Evolutionary conservation across 1,140 invertebrate genomes (phyloP), one percentile per base, ranked within the genome.

Genomic region (Nasonia vitripennis): DNA sequence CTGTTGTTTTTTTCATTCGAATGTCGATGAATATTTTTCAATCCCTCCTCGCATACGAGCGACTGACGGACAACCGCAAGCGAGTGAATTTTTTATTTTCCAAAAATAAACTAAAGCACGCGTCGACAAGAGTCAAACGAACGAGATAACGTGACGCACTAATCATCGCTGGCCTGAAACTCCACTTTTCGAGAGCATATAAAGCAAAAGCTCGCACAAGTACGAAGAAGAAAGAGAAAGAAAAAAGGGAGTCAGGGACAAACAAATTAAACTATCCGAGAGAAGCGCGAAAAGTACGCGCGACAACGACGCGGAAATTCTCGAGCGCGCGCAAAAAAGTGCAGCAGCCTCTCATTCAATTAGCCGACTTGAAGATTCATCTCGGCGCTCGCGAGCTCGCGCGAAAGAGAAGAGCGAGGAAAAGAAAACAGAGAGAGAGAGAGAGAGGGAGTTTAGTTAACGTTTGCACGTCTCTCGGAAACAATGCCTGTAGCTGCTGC

Each of bases 391-490:
- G 37, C 9, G 75, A 17, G 75, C 34, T 1, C 31, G 74, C 74
- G 31, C 23, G 75, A 78, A 48, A 78, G 78, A 20, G 62, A 37
- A 48, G 34, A 20, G 51, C 11, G 34, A 51, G 48, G 12, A 80
- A 80, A 68, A 68, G 62, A 34, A 78, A 78, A 20, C 14, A 78
- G 11, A 78, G 4, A 41, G 41, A 23, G 27, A 27, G 27, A 27
- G 27, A 27, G 27, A 27, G 27, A 27, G 74, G 17, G 73, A 71
- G 73, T 83, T 83, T 68, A 83, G 81, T 83, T 83, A 77, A 77
- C 71, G 70, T 77, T 83, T 41, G 81, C 81, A 77, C 70, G 51
- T 67, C 81, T 83, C 81, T 75, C 41, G 48, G 51, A 83, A 77
- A 83, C 81, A 83, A 83, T 83, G 81, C 81, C 11, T 73, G 34